Evolutionary conservation across 2,113 vertebrate genomes (phyloP).

Genomic region (Brachypteracias leptosomus): DNA sequence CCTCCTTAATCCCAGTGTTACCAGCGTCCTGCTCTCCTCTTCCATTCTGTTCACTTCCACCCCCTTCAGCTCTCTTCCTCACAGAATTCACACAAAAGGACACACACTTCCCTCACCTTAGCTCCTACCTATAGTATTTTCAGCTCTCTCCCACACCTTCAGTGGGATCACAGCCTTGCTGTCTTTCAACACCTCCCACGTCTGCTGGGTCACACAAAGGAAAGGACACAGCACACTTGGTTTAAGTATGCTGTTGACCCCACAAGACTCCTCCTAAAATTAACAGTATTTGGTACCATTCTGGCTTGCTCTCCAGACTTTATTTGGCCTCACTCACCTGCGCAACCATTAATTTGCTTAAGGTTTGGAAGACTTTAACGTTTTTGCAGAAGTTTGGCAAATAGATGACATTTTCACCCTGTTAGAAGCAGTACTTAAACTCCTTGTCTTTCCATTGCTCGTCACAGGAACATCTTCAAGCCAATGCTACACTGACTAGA

Average conservation of each 20-base stretch:
- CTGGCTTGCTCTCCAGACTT: not conserved
- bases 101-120: accelerated
- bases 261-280: not conserved
- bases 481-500: not conserved
- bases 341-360: not conserved
- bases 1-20: not conserved
- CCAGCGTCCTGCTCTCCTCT: accelerated
- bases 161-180: not conserved
- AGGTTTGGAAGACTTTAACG: not conserved
- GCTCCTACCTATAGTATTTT: accelerated
- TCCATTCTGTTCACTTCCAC: not conserved
- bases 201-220: not conserved
- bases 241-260: not conserved
- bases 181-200: not conserved
- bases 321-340: not conserved
- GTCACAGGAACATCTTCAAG: not conserved
- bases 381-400: not conserved
- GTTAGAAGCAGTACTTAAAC: not conserved
- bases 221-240: not conserved
- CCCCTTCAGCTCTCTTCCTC: not conserved
- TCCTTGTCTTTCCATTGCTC: not conserved
- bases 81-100: not conserved
- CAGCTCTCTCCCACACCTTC: not conserved
- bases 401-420: not conserved
- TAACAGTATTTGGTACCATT: not conserved